Evolutionary conservation across 2,797 vertebrate genomes (phyloP).

Genomic region (Eurystomus glaucurus): DNA sequence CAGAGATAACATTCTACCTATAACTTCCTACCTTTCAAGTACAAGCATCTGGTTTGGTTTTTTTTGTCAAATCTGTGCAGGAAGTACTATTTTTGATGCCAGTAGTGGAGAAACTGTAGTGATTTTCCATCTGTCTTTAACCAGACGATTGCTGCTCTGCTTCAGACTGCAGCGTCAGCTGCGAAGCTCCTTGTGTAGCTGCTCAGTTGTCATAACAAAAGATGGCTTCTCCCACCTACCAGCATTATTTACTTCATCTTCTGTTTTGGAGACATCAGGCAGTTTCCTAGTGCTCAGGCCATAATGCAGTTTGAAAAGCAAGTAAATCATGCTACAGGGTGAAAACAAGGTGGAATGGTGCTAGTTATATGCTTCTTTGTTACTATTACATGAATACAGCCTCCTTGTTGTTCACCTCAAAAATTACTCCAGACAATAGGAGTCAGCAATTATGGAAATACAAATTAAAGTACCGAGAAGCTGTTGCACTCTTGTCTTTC

Average conservation of each 20-base stretch:
- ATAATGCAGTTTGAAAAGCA: background rate
- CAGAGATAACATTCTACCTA: background rate
- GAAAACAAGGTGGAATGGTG: background rate
- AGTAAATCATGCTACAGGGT: background rate
- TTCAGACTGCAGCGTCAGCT: background rate
- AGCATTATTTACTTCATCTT: background rate
- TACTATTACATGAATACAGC: background rate
- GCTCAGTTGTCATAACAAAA: background rate
- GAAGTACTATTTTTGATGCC: background rate
- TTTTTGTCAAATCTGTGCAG: background rate
- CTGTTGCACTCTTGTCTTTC: background rate
- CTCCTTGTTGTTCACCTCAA: background rate
- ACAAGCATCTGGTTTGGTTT: background rate
- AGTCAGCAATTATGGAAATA: background rate
- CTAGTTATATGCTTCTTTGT: background rate
- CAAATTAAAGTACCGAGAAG: background rate
- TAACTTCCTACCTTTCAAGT: background rate
- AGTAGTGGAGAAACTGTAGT: background rate
- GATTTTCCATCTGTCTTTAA: background rate
- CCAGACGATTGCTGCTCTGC: background rate
- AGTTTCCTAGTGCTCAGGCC: background rate
- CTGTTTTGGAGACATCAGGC: background rate
- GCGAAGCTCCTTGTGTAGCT: background rate
- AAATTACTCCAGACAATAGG: background rate
- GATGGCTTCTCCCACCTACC: background rate